Evolutionary conservation across 2,888 invertebrate species (phyloP), one percentile per base, ranked within the genome.

Genomic region (Oligia fasciuncula): DNA sequence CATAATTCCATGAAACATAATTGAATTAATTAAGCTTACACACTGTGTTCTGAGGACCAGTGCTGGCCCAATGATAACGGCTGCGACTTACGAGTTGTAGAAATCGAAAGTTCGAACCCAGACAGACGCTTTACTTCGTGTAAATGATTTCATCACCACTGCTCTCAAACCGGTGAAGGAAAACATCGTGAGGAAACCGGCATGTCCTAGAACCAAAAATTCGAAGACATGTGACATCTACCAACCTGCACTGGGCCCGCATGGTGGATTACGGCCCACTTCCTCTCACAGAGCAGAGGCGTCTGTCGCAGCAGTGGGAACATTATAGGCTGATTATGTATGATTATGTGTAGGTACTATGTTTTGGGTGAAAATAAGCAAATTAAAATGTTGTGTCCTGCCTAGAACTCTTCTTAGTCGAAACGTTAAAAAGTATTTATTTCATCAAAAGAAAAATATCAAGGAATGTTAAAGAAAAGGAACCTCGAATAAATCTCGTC

Each of bases 401-500:
- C 9, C 14, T 19, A 23, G 49, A 77, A n/a, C 17, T 68, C 4
- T 13, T 62, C 9, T 35, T 14, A 57, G 65, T 51, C 8, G 0
- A 57, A 66, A 14, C 35, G 3, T 23, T 60, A 46, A 29, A 82
- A 54, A 40, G 17, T 67, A 78, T 67, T 35, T 62, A 71, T 49
- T 78, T 62, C 19, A 4, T 40, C 54, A 13, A 78, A 78, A 83
- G 79, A 71, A 78, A 62, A 83, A 70, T 40, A 70, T 54, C 54
- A 78, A 67, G 35, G 5, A 72, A 67, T 43, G 17, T 57, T 72
- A 71, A 78, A 83, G 76, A 79, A 78, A 71, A 67, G 17, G 23
- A 78, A 78, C 35, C 29, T 67, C 40, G 66, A 81, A 81, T 71
- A 78, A 81, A 76, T 79, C 72, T 83, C 72, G 51, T 19, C 43